Evolutionary conservation across 2,888 invertebrate species (phyloP).

Genomic region (Ormyrus pomaceus): DNA sequence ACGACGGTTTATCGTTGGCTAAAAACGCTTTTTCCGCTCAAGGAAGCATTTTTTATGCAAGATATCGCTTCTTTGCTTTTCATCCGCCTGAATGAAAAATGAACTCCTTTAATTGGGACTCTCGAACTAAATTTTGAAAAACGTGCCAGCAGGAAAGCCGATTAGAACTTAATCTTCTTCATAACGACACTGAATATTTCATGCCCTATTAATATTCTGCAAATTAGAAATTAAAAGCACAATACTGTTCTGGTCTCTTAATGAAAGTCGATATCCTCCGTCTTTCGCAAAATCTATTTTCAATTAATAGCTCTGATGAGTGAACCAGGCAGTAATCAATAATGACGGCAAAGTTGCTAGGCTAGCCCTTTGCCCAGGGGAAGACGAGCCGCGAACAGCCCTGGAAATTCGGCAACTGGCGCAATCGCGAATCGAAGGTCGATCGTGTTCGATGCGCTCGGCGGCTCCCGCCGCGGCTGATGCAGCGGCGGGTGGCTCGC

Average conservation of each 20-base stretch:
- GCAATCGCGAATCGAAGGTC: conserved; percentile 22
- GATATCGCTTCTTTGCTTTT: neutral
- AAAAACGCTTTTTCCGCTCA: neutral
- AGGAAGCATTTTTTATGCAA: conserved; percentile 13
- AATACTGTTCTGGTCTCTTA: conserved; percentile 3
- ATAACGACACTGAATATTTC: neutral
- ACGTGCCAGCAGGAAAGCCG: too few species aligned
- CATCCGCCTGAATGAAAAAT: neutral
- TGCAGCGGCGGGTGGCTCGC: neutral
- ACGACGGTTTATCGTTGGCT: neutral
- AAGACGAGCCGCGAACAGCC: neutral
- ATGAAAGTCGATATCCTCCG: conserved; percentile 9
- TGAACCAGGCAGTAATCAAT: too few species aligned
- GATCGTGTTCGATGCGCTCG: neutral
- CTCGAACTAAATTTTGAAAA: too few species aligned
- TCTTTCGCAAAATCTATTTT: neutral
- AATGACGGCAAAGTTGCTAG: too few species aligned
- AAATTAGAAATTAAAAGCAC: neutral
- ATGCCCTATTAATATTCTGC: neutral
- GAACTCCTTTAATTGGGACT: too few species aligned
- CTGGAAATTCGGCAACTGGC: neutral
- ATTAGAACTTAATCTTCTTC: neutral
- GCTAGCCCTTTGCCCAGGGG: too few species aligned
- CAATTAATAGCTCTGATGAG: neutral
- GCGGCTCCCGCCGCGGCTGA: too few species aligned